Evolutionary conservation across 2,797 vertebrate genomes (phyloP).

Genomic region (Ceryle rudis): DNA sequence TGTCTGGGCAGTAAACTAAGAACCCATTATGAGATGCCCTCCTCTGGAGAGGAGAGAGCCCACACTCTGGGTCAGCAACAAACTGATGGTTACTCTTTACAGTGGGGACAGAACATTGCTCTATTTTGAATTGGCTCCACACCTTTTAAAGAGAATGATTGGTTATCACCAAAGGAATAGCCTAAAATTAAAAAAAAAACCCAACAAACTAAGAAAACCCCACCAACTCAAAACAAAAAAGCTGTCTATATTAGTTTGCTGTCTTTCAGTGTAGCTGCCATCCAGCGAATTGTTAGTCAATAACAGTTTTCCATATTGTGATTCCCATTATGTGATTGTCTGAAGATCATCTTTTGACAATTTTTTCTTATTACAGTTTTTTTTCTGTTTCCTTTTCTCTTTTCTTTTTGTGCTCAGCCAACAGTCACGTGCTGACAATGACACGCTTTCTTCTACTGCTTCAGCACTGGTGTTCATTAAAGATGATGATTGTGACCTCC

Average conservation of each 20-base stretch:
- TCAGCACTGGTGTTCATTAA: background rate
- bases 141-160: background rate
- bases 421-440: background rate
- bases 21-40: background rate
- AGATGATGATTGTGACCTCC: background rate
- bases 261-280: background rate
- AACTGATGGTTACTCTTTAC: background rate
- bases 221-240: background rate
- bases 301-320: background rate
- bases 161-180: background rate
- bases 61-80: background rate
- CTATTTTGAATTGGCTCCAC: background rate
- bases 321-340: background rate
- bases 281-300: background rate
- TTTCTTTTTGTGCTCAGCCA: background rate
- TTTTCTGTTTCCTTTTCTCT: background rate
- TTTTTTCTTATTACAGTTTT: background rate
- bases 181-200: background rate
- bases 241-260: background rate
- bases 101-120: background rate
- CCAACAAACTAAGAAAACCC: background rate
- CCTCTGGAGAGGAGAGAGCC: background rate
- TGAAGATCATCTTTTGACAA: background rate
- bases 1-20: background rate
- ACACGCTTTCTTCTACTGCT: background rate